Conservation (phyloP, 2,113 vertebrate species). For the Myanophis thanlyinensis region DNA sequence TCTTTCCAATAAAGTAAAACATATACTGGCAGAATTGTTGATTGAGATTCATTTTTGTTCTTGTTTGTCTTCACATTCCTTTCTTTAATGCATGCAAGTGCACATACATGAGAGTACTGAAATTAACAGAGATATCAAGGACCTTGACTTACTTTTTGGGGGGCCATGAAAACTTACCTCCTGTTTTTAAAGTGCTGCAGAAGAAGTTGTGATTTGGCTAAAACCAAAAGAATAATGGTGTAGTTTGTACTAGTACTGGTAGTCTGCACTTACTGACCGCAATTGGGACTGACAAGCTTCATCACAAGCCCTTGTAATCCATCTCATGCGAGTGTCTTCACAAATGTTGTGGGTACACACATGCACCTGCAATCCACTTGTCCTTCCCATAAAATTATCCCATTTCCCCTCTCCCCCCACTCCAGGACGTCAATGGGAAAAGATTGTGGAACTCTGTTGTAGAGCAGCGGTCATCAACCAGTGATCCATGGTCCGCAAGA, state of each 20-base stretch:
- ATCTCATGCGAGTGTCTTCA: too few relatives aligned
- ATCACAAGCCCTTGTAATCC: too few relatives aligned
- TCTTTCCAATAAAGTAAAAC: not conserved
- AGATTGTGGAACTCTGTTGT: too few relatives aligned
- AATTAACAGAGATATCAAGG: not conserved
- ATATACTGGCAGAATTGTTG: fast-evolving
- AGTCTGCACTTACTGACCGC: not conserved
- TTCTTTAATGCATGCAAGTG: not conserved
- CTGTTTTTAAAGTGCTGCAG: not conserved
- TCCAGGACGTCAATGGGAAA: too few relatives aligned
- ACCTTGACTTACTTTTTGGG: not conserved
- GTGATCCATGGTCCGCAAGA: too few relatives aligned
- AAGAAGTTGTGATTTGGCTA: not conserved
- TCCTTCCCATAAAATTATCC: too few relatives aligned
- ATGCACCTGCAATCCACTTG: too few relatives aligned
- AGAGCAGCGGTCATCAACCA: too few relatives aligned
- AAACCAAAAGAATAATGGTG: not conserved
- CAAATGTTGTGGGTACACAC: too few relatives aligned
- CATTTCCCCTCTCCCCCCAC: too few relatives aligned
- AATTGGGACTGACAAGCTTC: not conserved
- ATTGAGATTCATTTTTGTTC: not conserved
- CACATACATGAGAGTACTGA: not conserved
- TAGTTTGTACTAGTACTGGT: not conserved
- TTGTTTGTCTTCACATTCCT: not conserved
- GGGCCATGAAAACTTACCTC: not conserved